Evolutionary conservation across 2,888 invertebrate species (phyloP).

Genomic region (Sepioteuthis lessoniana): DNA sequence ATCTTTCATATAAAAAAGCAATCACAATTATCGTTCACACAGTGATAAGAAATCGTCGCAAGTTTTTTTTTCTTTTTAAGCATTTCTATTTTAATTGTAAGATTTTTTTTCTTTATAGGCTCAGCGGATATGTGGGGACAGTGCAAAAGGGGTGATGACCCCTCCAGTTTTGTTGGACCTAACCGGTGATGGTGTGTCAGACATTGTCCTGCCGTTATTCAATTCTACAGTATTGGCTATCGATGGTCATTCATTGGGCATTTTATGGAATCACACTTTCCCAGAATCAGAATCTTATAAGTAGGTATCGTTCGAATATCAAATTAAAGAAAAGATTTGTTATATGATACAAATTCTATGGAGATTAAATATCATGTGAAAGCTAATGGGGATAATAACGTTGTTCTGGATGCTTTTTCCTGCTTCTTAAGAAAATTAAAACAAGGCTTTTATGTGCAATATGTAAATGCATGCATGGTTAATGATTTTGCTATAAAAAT

Average conservation of each 20-base stretch:
- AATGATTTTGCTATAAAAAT: too few species aligned
- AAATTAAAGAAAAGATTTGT: not conserved
- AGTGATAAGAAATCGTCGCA: not conserved
- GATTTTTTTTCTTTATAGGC: conserved; percentile 58
- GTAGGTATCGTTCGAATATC: conserved; percentile 66
- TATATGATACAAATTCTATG: not conserved
- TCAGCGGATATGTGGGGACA: conserved; percentile 75
- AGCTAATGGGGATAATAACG: too few species aligned
- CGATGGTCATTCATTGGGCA: conserved; percentile 81
- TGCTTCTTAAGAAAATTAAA: too few species aligned
- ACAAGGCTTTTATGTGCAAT: too few species aligned
- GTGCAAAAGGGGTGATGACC: conserved; percentile 81
- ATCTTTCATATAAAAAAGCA: not conserved
- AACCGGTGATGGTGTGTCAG: conserved; percentile 82
- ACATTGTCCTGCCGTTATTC: conserved; percentile 84
- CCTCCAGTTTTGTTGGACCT: conserved; percentile 82
- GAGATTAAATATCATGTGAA: not conserved
- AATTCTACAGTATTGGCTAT: conserved; percentile 84
- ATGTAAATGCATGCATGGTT: too few species aligned
- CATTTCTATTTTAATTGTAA: not conserved
- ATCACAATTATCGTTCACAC: not conserved
- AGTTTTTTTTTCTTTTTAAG: not conserved
- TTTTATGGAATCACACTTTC: conserved; percentile 84
- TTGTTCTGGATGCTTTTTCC: too few species aligned
- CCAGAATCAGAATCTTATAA: conserved; percentile 81